Evolutionary conservation across 2,888 invertebrate genomes (phyloP).

Genomic region (Oscheius onirici): DNA sequence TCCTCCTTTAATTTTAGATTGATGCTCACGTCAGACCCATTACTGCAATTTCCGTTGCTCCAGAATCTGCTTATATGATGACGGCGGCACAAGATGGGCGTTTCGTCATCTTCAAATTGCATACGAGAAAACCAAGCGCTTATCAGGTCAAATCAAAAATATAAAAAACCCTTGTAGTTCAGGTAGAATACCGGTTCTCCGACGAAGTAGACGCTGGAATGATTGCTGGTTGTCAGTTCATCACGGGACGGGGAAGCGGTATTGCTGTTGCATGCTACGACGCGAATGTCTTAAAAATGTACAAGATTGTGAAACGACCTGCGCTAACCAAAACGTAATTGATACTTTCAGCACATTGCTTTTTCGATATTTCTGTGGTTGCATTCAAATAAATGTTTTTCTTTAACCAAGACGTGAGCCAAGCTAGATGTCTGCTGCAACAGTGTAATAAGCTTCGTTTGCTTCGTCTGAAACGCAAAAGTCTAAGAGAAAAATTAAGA

Average conservation of each 20-base stretch:
- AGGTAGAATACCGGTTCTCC: conserved; percentile 66
- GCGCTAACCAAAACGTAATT: not conserved
- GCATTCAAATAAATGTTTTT: not conserved
- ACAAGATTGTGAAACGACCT: conserved; percentile 31
- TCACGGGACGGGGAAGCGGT: conserved; percentile 61
- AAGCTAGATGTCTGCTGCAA: not conserved
- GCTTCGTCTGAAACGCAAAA: too few species aligned
- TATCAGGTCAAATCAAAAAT: conserved; percentile 53
- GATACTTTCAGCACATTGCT: not conserved
- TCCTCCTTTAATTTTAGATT: conserved; percentile 31
- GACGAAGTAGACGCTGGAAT: conserved; percentile 43
- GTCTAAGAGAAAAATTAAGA: too few species aligned
- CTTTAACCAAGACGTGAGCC: not conserved
- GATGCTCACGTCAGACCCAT: conserved; percentile 61
- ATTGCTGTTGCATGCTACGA: conserved; percentile 37
- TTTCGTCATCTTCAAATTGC: conserved; percentile 67
- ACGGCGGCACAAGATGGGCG: conserved; percentile 62
- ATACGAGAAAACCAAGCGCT: conserved; percentile 68
- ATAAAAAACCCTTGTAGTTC: conserved; percentile 3
- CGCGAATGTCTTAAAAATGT: conserved; percentile 23
- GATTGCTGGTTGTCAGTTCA: conserved; percentile 65
- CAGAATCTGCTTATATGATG: conserved; percentile 69
- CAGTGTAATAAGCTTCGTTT: too few species aligned
- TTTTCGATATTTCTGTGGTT: not conserved
- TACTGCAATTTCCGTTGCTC: conserved; percentile 66